Conservation (phyloP, 1,140 invertebrate species). For the Diplogasteroides magnus region DNA sequence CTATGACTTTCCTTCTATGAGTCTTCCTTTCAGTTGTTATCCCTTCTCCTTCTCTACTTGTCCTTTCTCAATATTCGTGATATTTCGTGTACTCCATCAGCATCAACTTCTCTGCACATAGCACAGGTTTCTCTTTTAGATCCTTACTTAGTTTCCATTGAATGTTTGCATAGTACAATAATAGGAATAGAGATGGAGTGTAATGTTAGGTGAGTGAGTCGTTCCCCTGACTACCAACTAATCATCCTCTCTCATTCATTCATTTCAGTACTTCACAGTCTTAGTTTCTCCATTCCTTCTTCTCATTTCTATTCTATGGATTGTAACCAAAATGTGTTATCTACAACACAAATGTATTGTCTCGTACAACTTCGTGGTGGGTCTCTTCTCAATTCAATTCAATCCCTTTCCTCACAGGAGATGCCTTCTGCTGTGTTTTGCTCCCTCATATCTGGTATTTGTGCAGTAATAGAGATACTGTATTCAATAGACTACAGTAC, state of each 20-base stretch:
- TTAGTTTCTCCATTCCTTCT: slow-evolving; percentile 1
- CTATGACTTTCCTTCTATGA: too few relatives aligned
- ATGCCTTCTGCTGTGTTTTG: slow-evolving; percentile 28
- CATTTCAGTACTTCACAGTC: slow-evolving; percentile 1
- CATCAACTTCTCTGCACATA: background rate
- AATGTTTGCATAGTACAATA: background rate
- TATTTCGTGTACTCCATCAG: too few relatives aligned
- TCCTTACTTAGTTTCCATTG: background rate
- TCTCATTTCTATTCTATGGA: background rate
- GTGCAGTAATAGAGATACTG: slow-evolving; percentile 26
- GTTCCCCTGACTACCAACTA: background rate
- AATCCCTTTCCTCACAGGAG: slow-evolving; percentile 11
- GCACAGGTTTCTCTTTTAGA: background rate
- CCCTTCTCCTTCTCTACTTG: slow-evolving; percentile 3
- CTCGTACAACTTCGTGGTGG: slow-evolving; percentile 9
- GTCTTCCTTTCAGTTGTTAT: slow-evolving; percentile 5
- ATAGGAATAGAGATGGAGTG: background rate
- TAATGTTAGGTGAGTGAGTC: slow-evolving; percentile 1
- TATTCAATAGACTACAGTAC: slow-evolving; percentile 29
- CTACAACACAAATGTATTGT: background rate
- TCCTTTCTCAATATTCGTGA: background rate
- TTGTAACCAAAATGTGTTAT: slow-evolving; percentile 1
- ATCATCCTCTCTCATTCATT: background rate
- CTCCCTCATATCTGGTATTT: slow-evolving; percentile 24
- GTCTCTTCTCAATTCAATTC: background rate